Evolutionary conservation across 1,140 invertebrate genomes (phyloP).

Genomic region (Zaprionus tsacasi): DNA sequence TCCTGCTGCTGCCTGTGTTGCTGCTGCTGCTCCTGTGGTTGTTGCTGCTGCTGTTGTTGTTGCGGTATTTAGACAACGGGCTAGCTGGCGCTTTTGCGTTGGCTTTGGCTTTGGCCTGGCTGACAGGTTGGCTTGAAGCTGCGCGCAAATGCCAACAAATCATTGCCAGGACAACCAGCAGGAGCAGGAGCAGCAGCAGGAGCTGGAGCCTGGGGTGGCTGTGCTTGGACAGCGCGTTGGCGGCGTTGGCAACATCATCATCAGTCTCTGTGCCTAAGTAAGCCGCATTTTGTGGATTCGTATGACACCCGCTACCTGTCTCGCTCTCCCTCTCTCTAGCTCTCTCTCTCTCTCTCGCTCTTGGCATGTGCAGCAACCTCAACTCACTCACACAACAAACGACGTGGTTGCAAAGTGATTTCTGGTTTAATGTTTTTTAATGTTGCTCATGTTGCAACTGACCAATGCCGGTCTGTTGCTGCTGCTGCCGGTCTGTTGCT

Average conservation of each 20-base stretch:
- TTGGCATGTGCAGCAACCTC: constrained; percentile 14
- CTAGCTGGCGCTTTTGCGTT: constrained; percentile 16
- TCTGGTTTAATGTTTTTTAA: constrained; percentile 82
- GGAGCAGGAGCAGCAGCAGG: background rate
- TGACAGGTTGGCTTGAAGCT: constrained; percentile 37
- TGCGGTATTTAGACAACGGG: constrained; percentile 47
- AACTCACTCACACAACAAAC: constrained; percentile 63
- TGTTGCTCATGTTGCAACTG: constrained; percentile 76
- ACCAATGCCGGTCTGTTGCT: constrained; percentile 28
- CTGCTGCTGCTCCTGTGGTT: constrained; percentile 6
- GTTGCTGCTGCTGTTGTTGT: constrained; percentile 22
- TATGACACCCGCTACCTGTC: constrained; percentile 43
- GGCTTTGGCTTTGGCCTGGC: constrained; percentile 13
- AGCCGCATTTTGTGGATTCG: constrained; percentile 79
- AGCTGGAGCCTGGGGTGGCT: constrained; percentile 8
- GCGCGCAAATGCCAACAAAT: constrained; percentile 77
- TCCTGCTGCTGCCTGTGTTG: background rate
- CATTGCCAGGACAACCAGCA: constrained; percentile 69
- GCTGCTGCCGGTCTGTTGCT: constrained; percentile 15
- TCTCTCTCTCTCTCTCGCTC: background rate
- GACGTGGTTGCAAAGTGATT: constrained; percentile 80
- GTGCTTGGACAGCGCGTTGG: constrained; percentile 15
- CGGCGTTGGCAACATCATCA: constrained; percentile 67
- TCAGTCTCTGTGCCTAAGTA: constrained; percentile 71
- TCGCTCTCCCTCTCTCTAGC: background rate